Percentiles rank a stretch among this genome's conserved stretches.
Conservation (phyloP, 2,797 vertebrate species). For the Lutjanus argentimaculatus region DNA sequence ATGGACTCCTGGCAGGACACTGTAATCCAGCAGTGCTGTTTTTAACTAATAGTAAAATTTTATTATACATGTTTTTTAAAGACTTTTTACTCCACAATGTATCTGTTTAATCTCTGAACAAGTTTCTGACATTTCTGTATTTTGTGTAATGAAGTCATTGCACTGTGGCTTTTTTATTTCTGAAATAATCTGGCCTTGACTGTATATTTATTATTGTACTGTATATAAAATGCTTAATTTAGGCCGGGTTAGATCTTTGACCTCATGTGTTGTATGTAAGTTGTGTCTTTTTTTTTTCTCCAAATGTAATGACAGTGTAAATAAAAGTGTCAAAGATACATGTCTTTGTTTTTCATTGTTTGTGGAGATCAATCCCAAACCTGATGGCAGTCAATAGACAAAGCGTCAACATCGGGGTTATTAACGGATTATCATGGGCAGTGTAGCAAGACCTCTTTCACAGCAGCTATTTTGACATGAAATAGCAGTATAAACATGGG, state of each 20-base stretch:
- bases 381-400: not conserved
- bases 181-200: constrained; percentile 59
- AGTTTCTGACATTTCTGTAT: constrained; percentile 12
- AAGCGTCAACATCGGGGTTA: not conserved
- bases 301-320: constrained; percentile 31
- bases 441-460: no score
- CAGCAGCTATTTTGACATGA: no score
- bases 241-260: constrained; percentile 15
- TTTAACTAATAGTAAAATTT: not conserved
- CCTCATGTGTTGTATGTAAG: not conserved
- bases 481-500: no score
- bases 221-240: constrained; percentile 39
- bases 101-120: constrained; percentile 16
- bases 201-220: constrained; percentile 60
- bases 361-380: not conserved
- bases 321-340: constrained; percentile 45
- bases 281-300: constrained; percentile 14
- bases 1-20: not conserved
- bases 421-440: no score
- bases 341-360: constrained; percentile 9
- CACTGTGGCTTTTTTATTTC: constrained; percentile 46
- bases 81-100: constrained; percentile 23
- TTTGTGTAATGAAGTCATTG: constrained; percentile 32
- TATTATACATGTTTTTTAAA: not conserved
- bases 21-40: constrained; percentile 16